These are phyloP conservation scores for Mesorhabditis sp. DNA, from an alignment of 2,888 invertebrate species.

Conservation along the genomic window DNA sequence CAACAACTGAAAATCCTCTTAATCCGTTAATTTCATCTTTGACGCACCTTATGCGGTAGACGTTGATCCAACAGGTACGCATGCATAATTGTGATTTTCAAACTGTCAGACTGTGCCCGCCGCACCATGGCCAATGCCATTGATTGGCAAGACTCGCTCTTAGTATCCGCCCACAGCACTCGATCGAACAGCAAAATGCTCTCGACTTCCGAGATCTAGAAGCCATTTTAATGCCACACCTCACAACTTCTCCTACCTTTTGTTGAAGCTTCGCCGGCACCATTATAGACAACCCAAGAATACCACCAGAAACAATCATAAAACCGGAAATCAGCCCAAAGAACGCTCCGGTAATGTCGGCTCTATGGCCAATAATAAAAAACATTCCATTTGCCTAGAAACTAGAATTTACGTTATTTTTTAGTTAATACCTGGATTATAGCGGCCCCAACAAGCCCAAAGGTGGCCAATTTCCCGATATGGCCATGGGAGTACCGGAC, in stretches of 20 bases:
- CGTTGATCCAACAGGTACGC: not conserved
- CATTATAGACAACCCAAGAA: not conserved
- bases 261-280: not conserved
- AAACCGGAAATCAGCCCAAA: not conserved
- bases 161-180: not conserved
- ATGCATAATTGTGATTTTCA: not conserved
- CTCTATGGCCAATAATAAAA: not conserved
- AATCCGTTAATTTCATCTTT: not conserved
- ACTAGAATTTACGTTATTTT: not conserved
- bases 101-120: not conserved
- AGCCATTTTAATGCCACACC: not conserved
- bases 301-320: not conserved
- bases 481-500: not conserved
- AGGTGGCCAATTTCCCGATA: not conserved
- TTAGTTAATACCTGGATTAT: not conserved
- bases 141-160: not conserved
- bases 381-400: conserved; percentile 1
- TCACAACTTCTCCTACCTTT: not conserved
- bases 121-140: not conserved
- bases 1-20: not conserved
- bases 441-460: not conserved
- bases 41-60: not conserved
- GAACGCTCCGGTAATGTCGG: not conserved
- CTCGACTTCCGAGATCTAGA: not conserved
- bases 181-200: not conserved